Conservation (phyloP, 2,888 invertebrate genomes). For the Andrena minutula region DNA sequence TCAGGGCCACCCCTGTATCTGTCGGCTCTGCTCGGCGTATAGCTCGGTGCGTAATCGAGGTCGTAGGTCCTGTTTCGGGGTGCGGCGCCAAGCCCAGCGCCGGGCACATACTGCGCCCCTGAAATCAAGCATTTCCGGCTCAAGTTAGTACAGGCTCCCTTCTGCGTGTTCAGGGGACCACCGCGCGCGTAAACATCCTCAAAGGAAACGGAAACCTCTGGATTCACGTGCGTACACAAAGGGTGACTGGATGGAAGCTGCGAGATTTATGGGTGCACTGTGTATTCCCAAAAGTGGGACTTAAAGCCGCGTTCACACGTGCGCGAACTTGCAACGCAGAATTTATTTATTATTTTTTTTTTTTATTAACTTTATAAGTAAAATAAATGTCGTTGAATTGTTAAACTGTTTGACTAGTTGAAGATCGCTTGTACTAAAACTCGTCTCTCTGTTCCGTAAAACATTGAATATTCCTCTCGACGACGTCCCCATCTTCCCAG, state of each 20-base stretch:
- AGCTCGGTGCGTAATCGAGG: constrained; percentile 62
- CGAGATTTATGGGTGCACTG: neutral
- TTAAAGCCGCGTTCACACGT: neutral
- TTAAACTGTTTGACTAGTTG: neutral
- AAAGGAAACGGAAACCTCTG: constrained; percentile 21
- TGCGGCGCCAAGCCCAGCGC: constrained; percentile 81
- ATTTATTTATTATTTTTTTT: neutral
- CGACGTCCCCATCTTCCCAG: neutral
- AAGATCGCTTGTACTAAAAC: neutral
- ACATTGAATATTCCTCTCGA: neutral
- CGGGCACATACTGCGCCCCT: constrained; percentile 84
- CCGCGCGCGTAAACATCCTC: constrained; percentile 6
- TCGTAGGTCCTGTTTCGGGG: constrained; percentile 75
- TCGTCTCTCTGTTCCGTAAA: neutral
- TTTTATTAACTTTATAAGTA: no score
- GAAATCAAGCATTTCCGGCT: constrained; percentile 55
- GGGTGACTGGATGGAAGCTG: neutral
- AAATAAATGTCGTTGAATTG: no score
- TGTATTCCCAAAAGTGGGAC: neutral
- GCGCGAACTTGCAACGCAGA: neutral
- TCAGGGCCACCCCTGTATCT: constrained; percentile 78
- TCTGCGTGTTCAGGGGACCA: neutral
- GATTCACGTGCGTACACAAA: neutral
- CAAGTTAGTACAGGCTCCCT: constrained; percentile 15
- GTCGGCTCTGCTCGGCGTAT: constrained; percentile 69